Base-by-base conservation (phyloP, 2,888 invertebrate genomes). In the Drosophila monieri region DNA sequence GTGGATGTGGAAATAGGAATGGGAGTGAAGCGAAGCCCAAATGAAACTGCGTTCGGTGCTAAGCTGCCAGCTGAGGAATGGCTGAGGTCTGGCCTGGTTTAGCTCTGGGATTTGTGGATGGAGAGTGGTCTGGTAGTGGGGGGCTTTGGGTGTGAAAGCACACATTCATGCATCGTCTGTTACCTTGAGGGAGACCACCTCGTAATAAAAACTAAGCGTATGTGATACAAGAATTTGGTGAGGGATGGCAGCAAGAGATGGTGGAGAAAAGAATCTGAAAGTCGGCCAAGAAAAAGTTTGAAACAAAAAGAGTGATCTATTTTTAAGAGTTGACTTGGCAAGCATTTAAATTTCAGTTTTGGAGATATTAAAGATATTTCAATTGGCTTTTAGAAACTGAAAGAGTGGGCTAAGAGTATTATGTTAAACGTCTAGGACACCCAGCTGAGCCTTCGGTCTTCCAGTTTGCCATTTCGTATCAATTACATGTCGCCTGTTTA, bases 401-500 rank as follows among this genome's bases (percentile, higher is more conserved):
- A 18, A 1, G 18, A 18, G 18, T 18, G 18, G 18, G 18, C 1
- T 18, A 18, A 18, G 18, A 18, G 18, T 18, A 1, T 1, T 18
- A 18, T 2, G 2, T 18, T 18, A 18, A 18, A 18, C 1, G 2
- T 23, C 3, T 23, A 23, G 21, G 21, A 23, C 5, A 23, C 21
- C 21, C 21, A 4, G 21, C 4, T 5, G 5, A 23, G 21, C 3
- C 21, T 21, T 32, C 37, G 3, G 9, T 30, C 18, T n/a, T 12
- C 3, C n/a, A 2, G 6, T 21, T 23, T 10, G 14, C 25, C 30
- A 27, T 41, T 59, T 6, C 46, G 49, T 68, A 75, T 75, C 76
- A 76, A 78, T 79, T 78, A 65, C 59, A 52, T 60, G 58, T 18
- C 56, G 54, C 52, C 18, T 59, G 14, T 75, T 79, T 83, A 80